Conservation (phyloP, 1,140 invertebrate species). For the Drosophila seguyi region DNA sequence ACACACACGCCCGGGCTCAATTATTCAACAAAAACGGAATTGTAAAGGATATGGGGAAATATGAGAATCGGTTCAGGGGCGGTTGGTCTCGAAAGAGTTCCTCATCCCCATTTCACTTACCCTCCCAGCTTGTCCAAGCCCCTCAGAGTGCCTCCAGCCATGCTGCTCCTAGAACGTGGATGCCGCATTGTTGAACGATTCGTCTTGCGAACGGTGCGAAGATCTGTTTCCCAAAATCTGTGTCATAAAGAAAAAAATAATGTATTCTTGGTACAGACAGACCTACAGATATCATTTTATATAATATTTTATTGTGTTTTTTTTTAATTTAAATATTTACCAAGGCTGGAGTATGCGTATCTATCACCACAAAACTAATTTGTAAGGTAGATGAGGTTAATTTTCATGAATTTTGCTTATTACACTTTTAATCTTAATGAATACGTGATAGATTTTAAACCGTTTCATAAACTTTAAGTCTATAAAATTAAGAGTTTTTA, state of each 20-base stretch:
- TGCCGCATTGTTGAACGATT: conserved; percentile 86
- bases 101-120: conserved; percentile 52
- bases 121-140: conserved; percentile 64
- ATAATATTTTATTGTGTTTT: neutral
- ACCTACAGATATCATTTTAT: too few species aligned
- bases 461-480: neutral
- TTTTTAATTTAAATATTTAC: too few species aligned
- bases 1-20: conserved; percentile 52
- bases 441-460: neutral
- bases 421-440: neutral
- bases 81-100: conserved; percentile 10
- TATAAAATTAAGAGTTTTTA: neutral
- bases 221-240: conserved; percentile 91
- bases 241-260: neutral
- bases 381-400: neutral
- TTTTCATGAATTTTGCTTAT: neutral
- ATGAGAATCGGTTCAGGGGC: conserved; percentile 75
- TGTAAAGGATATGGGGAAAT: conserved; percentile 62
- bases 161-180: conserved; percentile 22
- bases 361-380: neutral
- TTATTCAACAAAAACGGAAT: conserved; percentile 66
- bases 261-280: neutral
- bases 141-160: conserved; percentile 41
- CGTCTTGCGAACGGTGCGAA: conserved; percentile 89
- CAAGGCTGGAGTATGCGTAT: too few species aligned